Evolutionary conservation across 2,113 vertebrate species (phyloP).

Genomic region (Condylura cristata): DNA sequence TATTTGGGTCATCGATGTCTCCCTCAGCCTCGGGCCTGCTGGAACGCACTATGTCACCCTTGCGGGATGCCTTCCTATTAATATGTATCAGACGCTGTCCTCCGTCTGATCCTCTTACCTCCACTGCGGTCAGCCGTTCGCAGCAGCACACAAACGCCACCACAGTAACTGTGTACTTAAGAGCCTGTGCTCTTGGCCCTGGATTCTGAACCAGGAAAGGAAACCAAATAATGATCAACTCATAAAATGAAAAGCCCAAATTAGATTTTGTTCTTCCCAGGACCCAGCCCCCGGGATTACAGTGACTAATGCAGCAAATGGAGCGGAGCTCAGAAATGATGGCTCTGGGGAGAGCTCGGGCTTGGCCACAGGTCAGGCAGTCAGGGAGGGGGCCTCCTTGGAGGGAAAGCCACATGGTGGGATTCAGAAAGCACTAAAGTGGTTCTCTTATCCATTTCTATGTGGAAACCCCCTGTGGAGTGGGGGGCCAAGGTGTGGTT

Average conservation of each 20-base stretch:
- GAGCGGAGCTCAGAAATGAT: background rate
- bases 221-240: conserved; percentile 71
- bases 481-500: background rate
- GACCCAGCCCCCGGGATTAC: background rate
- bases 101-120: conserved; percentile 67
- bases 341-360: background rate
- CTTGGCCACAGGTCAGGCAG: background rate
- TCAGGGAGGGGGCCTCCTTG: background rate
- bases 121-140: background rate
- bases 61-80: background rate
- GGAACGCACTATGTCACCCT: background rate
- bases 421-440: background rate
- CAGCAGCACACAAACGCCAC: background rate
- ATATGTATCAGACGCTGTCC: conserved; percentile 47
- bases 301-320: background rate
- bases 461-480: background rate
- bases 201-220: conserved; percentile 48
- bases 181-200: conserved; percentile 44
- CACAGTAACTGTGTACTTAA: conserved; percentile 52
- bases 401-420: background rate
- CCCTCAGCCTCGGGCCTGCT: background rate
- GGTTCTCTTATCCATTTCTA: background rate
- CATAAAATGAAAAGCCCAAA: conserved; percentile 70
- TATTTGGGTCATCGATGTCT: background rate
- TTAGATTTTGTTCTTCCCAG: conserved; percentile 52